These are phyloP conservation scores for Antennarius maculatus DNA, from an alignment of 2,797 vertebrate species.

Conservation along the genomic window DNA sequence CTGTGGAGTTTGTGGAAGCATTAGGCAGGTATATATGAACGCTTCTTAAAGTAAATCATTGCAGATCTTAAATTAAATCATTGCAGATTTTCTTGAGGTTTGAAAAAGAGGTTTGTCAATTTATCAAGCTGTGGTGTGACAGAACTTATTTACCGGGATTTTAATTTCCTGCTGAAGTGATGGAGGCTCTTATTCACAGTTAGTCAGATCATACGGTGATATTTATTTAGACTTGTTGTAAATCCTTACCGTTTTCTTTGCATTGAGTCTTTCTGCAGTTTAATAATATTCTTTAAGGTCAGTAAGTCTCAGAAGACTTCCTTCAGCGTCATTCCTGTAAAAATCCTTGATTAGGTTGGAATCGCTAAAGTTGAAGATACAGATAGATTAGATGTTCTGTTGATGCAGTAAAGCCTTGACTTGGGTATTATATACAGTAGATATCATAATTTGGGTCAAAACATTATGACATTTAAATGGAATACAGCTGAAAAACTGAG, in stretches of 20 bases:
- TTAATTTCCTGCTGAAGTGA: constrained; percentile 29
- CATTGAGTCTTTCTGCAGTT: neutral
- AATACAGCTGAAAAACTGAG: no score
- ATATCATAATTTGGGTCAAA: no score
- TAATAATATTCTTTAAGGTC: neutral
- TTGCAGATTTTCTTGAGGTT: constrained; percentile 31
- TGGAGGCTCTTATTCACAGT: neutral
- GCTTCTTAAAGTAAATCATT: no score
- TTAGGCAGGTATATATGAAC: constrained; percentile 19
- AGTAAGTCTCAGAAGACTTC: no score
- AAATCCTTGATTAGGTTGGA: no score
- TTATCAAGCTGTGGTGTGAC: constrained; percentile 4
- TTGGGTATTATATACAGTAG: no score
- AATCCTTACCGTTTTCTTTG: neutral
- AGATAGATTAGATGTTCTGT: neutral
- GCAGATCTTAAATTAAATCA: constrained; percentile 3
- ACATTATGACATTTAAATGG: no score
- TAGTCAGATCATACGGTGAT: neutral
- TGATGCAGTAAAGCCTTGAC: no score
- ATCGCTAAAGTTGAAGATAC: neutral
- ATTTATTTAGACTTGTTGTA: neutral
- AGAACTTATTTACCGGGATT: constrained; percentile 8
- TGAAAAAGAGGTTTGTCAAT: neutral
- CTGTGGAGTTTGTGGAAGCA: constrained; percentile 17
- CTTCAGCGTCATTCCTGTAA: no score